Conservation (phyloP, 2,888 invertebrate species). For the Lithophane socia region DNA sequence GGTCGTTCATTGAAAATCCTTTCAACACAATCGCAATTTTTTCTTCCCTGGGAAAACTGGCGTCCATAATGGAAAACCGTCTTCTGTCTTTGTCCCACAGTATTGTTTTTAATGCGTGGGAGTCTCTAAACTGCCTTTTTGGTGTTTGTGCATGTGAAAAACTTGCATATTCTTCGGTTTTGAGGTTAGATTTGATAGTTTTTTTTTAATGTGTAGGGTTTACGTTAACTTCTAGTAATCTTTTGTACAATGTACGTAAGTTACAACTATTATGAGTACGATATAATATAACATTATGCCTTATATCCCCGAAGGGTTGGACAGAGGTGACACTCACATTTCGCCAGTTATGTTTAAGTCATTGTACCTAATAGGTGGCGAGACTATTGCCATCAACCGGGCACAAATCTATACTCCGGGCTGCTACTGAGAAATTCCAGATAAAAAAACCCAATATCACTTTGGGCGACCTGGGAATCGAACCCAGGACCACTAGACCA, state of each 20-base stretch:
- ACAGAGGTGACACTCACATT: neutral
- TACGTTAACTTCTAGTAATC: neutral
- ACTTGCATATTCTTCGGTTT: constrained; percentile 48
- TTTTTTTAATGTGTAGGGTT: neutral
- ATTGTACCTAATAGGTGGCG: neutral
- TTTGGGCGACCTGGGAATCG: too few species aligned
- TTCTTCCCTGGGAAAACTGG: constrained; percentile 74
- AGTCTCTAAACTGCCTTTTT: constrained; percentile 69
- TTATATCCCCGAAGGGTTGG: neutral
- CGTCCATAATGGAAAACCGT: constrained; percentile 66
- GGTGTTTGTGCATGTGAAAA: constrained; percentile 63
- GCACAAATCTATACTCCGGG: too few species aligned
- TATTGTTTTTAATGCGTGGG: constrained; percentile 76
- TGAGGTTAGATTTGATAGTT: constrained; percentile 46
- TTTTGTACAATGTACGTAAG: neutral
- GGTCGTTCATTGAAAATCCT: constrained; percentile 70
- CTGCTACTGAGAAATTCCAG: too few species aligned
- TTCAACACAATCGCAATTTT: constrained; percentile 75
- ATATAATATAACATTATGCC: neutral
- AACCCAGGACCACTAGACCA: too few species aligned
- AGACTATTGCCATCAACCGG: too few species aligned
- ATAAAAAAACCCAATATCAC: too few species aligned
- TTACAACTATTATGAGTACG: neutral
- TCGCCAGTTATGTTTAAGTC: neutral
- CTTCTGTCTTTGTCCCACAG: constrained; percentile 46